Percentiles rank a stretch among this genome's conserved stretches.
Evolutionary conservation across 30 jellyfish, hydroid and myxozoan genomes (phyloP).

Genomic region (Rhopilema esculentum): DNA sequence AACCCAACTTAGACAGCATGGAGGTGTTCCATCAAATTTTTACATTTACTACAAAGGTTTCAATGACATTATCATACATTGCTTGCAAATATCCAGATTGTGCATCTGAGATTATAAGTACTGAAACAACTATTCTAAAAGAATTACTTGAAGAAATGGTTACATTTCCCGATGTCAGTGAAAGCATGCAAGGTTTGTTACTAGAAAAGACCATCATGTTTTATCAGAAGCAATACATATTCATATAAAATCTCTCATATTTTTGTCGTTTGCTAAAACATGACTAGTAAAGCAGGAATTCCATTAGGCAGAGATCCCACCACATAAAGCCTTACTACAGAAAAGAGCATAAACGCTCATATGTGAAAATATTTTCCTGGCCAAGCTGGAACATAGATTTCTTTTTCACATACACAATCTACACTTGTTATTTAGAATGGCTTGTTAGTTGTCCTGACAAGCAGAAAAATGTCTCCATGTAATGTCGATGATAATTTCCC

Average conservation of each 20-base stretch:
- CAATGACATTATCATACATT: constrained; percentile 39
- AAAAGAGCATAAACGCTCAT: too few species aligned
- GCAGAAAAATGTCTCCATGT: too few species aligned
- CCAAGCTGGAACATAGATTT: too few species aligned
- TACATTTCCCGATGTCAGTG: constrained; percentile 48
- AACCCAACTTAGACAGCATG: constrained; percentile 16
- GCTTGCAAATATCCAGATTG: constrained; percentile 23
- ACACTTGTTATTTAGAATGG: too few species aligned
- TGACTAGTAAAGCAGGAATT: too few species aligned
- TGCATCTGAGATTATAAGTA: neutral
- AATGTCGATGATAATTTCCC: too few species aligned
- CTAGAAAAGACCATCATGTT: neutral
- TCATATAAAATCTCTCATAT: neutral
- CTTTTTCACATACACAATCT: too few species aligned
- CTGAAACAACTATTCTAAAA: constrained; percentile 4
- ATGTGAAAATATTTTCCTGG: too few species aligned
- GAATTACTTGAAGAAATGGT: constrained; percentile 52
- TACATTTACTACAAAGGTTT: constrained; percentile 23
- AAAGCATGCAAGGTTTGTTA: constrained; percentile 42
- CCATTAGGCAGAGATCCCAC: neutral
- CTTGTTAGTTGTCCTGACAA: too few species aligned
- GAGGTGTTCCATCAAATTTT: constrained; percentile 31
- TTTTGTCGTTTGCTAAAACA: too few species aligned
- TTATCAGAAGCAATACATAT: neutral
- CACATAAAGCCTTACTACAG: too few species aligned